Conservation (phyloP, 2,797 vertebrate genomes). For the Chelidonichthys spinosus region DNA sequence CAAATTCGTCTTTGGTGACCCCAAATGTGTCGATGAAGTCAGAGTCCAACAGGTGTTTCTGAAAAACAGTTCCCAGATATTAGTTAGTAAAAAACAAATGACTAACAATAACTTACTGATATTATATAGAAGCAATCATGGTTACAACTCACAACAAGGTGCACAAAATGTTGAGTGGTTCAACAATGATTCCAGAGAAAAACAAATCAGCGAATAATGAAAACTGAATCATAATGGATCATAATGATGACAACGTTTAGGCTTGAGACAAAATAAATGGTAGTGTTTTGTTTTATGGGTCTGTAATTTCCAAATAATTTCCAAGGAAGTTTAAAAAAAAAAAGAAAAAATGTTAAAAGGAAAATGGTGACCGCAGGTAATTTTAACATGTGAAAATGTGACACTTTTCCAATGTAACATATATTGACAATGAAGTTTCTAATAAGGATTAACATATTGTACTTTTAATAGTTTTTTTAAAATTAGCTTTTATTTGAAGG, state of each 20-base stretch:
- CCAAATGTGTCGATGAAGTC: constrained; percentile 87
- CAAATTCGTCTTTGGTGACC: constrained; percentile 84
- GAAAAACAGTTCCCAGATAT: constrained; percentile 43
- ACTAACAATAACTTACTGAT: background rate
- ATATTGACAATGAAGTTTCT: background rate
- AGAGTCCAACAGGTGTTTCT: constrained; percentile 88
- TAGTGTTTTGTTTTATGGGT: background rate
- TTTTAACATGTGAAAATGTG: background rate
- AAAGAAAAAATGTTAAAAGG: background rate
- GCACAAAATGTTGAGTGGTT: background rate
- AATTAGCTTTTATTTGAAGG: background rate
- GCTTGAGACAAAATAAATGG: background rate
- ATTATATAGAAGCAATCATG: background rate
- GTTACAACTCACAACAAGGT: background rate
- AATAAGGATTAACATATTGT: background rate
- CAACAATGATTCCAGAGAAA: background rate
- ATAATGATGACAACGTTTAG: background rate
- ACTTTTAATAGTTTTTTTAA: background rate
- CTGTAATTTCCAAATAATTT: background rate
- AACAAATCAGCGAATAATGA: background rate
- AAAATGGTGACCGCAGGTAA: background rate
- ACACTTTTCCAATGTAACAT: background rate
- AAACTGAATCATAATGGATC: background rate
- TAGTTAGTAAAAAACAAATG: background rate
- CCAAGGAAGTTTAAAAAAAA: background rate